Evolutionary conservation across 2,113 vertebrate genomes (phyloP), one percentile per base, ranked within the genome.

Genomic region (Pseudopodoces humilis): DNA sequence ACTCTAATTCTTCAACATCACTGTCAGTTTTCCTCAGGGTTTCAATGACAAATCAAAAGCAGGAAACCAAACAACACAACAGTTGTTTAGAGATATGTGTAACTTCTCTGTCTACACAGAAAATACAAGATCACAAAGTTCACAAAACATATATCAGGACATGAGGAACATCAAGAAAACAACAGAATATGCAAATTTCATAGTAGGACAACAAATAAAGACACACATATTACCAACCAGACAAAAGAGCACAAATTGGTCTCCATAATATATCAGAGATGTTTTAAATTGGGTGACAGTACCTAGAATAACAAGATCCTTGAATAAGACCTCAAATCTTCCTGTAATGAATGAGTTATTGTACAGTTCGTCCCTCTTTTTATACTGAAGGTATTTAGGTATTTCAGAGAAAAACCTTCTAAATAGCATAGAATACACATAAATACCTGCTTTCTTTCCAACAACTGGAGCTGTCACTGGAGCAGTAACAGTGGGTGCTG

Each of bases 391-490:
- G 3, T 43, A 44, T 80, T 76, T 63, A 67, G 21, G 7, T 33
- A 70, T 56, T 19, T 88, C 33, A 52, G 35, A 76, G 47, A 53
- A 95, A 84, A 62, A 5, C 3, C 18, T 24, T 56, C 5, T n/a
- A 64, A 88, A 60, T 58, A 86, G 37, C n/a, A 81, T 9, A 55
- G 70, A 98, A 97, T 39, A 28, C 90, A 72, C 14, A 91, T 87
- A 95, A 96, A 91, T 99, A 99, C 99, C 99, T 99, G 99, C 98
- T 96, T 98, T 98, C 98, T 98, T 99, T 88, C 98, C 98, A 90
- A 99, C 98, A 89, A 98, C 99, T 63, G 99, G 99, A 64, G 97
- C 84, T 63, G 98, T 98, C 70, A 99, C 98, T 24, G 99, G 99
- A 76, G 98, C 94, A 63, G 97, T 88, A 37, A 97, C 94, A 72